Conservation (phyloP, 2,888 invertebrate species). For the Drosophila mettleri region DNA sequence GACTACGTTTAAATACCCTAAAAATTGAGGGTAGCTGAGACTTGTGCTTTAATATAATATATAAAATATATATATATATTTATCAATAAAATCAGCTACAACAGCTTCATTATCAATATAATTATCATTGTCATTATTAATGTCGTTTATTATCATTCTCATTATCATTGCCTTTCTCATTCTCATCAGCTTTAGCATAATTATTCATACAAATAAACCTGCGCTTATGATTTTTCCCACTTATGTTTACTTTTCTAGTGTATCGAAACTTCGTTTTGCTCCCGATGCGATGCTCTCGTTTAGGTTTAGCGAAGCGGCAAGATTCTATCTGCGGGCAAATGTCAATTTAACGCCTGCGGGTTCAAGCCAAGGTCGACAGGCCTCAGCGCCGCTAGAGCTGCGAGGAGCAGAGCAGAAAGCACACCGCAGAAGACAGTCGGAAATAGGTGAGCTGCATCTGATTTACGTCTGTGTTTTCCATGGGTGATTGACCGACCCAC, state of each 20-base stretch:
- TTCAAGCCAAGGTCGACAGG: conserved; percentile 39
- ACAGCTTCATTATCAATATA: background rate
- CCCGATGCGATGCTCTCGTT: background rate
- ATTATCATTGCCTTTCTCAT: background rate
- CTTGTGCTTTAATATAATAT: no score
- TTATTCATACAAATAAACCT: no score
- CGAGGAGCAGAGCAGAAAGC: background rate
- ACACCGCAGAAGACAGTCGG: background rate
- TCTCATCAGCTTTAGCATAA: no score
- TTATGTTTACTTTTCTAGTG: background rate
- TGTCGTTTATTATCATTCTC: background rate
- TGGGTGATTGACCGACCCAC: conserved; percentile 55
- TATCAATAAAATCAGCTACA: no score
- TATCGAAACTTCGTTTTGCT: background rate
- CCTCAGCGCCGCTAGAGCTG: conserved; percentile 4
- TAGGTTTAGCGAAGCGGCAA: conserved; percentile 18
- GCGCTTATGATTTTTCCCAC: no score
- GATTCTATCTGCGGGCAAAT: conserved; percentile 38
- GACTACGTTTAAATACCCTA: background rate
- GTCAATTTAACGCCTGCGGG: conserved; percentile 40
- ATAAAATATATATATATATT: no score
- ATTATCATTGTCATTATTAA: background rate
- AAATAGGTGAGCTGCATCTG: conserved; percentile 19
- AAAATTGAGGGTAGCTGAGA: background rate
- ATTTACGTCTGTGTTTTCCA: conserved; percentile 12